Base-by-base conservation (phyloP, 2,113 vertebrate genomes). In the Hypomesus transpacificus region DNA sequence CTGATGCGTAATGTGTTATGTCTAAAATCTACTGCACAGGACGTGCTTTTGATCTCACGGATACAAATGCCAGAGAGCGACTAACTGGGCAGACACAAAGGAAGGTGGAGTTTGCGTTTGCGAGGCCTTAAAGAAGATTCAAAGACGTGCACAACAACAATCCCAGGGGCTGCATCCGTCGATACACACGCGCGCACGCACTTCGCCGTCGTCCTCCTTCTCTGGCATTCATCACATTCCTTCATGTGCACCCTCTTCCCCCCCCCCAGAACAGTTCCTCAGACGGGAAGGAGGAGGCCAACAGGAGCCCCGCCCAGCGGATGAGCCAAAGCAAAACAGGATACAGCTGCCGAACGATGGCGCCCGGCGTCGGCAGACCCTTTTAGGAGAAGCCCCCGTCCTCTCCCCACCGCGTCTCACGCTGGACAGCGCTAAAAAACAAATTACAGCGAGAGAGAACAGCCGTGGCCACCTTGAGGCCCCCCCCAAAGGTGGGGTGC, bases 321-420 rank as follows among this genome's bases (percentile, higher is more conserved):
- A 85, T 83, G 70, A 56, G 69, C 52, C 70, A 3, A 71, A 68
- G 75, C 74, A 89, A 90, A 92, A 92, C 91, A 92, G 91, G 91
- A 92, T 86, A 89, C 89, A 92, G 91, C 89, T 88, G 90, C 76
- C 61, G 84, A 81, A 73, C 75, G 28, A 50, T 62, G 74, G 76
- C 71, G 31, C 70, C 73, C 70, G 14, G 3, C 75, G 77, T 74
- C 64, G 62, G 54, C 68, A 79, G 65, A 31, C 65, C 73, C 21
- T 28, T 75, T 1, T 2, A 54, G 59, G 16, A 71, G 72, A 34
- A 18, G 9, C 31, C 60, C 31, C 16, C 26, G 17, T 58, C 31
- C 31, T 34, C 31, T 34, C 31, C 39, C 39, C 39, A 1, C 2
- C 39, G 39, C 1, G 39, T 46, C 39, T 46, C 39, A 46, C 1